A percentile compares a stretch with the other conserved stretches of the same genome.
phyloP scores from a whole-genome alignment of 2,113 vertebrate species.

The Anthoscopus minutus region DNA sequence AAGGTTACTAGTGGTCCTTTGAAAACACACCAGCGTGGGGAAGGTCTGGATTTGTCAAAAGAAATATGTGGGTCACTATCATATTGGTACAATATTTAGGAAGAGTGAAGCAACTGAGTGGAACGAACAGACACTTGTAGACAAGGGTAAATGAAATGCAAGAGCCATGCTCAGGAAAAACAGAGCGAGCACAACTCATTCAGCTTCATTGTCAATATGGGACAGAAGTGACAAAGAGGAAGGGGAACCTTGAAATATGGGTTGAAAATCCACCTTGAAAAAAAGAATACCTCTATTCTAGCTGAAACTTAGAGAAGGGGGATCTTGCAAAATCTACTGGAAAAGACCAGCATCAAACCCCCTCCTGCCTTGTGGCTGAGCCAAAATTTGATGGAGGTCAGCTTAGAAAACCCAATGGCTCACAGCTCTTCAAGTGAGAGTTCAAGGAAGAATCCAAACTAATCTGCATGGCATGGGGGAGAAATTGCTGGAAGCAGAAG shows the following conservation, averaged over 20 bases:
- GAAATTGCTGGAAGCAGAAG: background rate
- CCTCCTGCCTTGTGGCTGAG: background rate
- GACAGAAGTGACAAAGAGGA: background rate
- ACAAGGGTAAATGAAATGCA: background rate
- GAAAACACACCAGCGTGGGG: rapidly evolving
- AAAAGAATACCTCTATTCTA: background rate
- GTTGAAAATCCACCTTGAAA: background rate
- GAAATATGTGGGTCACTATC: background rate
- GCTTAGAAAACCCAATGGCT: background rate
- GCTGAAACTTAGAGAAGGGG: background rate
- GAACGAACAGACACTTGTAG: background rate
- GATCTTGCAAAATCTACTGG: background rate
- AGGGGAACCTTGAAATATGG: background rate
- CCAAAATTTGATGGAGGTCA: background rate
- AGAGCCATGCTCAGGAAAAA: background rate
- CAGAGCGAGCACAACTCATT: background rate
- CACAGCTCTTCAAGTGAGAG: background rate
- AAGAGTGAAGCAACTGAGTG: background rate
- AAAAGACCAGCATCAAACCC: background rate
- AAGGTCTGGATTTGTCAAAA: background rate
- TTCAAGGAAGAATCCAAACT: background rate
- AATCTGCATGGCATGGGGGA: background rate
- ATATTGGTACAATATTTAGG: background rate
- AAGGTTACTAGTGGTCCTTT: background rate
- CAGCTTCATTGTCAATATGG: background rate